Base-by-base conservation (phyloP, 2,888 invertebrate species). In the Philonicus albiceps region DNA sequence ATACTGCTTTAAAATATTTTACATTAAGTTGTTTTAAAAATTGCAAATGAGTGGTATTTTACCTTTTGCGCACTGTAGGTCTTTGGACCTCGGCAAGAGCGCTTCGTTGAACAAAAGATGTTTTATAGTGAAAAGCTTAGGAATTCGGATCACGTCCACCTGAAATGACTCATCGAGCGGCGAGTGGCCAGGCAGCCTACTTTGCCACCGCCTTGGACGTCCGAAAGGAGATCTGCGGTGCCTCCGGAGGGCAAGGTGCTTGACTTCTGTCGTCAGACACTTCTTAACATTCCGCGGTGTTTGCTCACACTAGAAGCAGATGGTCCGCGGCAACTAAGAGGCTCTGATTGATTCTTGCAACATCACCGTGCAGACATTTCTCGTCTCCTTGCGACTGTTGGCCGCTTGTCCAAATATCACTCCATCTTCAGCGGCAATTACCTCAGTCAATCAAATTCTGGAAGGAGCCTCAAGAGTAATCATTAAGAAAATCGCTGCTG, bases 71-170 rank as follows among this genome's bases (percentile, higher is more conserved):
- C 40, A 6, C 37, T 76, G 37, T 76, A 40, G 22, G 40, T 22
- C 74, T 74, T 31, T n/a, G 37, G 40, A 76, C 37, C 40, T 74
- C 27, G 55, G 19, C 75, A 75, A 75, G 19, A 75, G 34, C 34
- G 49, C 37, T 0, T 3, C 43, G 11, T 5, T n/a, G 37, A 83
- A 43, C 13, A 43, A 64, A 83, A 64, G 19, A 34, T 34, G 37
- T 64, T 83, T 34, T 31, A 13, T 22, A 30, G n/a, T 78, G 22
- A 37, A 83, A 13, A 19, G 11, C 30, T 55, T 64, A 34, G 34
- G 64, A 64, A 64, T 64, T 83, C 81, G 64, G n/a, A 64, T 64
- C 55, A 83, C 81, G 64, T 83, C 37, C 64, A 83, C 81, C 81
- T 83, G 81, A 83, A 64, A 83, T 83, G 81, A 83, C 34, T 83